Conservation (phyloP, 2,888 invertebrate genomes). For the Alcis repandata region DNA sequence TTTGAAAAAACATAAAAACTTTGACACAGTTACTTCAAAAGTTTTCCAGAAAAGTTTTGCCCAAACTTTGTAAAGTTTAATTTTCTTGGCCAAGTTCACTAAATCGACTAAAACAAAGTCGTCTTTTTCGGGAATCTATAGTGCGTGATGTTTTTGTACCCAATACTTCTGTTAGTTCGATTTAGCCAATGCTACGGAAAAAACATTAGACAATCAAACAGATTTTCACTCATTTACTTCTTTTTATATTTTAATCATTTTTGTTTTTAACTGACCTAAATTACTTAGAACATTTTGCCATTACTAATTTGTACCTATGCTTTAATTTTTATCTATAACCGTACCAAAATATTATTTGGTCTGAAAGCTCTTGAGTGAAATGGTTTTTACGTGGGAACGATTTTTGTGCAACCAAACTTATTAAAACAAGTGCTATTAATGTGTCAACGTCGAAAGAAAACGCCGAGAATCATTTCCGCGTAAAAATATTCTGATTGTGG, state of each 20-base stretch:
- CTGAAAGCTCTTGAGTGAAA: constrained; percentile 87
- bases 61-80: constrained; percentile 56
- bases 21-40: constrained; percentile 62
- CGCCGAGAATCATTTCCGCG: constrained; percentile 87
- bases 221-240: background rate
- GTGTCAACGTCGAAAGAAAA: constrained; percentile 82
- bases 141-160: constrained; percentile 56
- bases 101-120: constrained; percentile 45
- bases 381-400: constrained; percentile 87
- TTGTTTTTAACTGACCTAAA: constrained; percentile 24
- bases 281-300: constrained; percentile 31
- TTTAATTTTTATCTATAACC: constrained; percentile 54
- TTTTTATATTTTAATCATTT: constrained; percentile 34
- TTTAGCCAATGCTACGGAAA: background rate
- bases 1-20: constrained; percentile 51
- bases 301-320: constrained; percentile 29
- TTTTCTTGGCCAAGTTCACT: constrained; percentile 39
- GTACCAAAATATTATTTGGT: constrained; percentile 73
- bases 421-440: constrained; percentile 76
- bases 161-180: constrained; percentile 8
- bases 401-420: constrained; percentile 81
- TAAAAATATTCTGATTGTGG: constrained; percentile 86
- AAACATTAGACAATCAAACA: background rate
- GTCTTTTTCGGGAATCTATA: constrained; percentile 38
- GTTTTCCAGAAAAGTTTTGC: constrained; percentile 62